Conservation (phyloP, 2,888 invertebrate species). For the Cloeon dipterum region DNA sequence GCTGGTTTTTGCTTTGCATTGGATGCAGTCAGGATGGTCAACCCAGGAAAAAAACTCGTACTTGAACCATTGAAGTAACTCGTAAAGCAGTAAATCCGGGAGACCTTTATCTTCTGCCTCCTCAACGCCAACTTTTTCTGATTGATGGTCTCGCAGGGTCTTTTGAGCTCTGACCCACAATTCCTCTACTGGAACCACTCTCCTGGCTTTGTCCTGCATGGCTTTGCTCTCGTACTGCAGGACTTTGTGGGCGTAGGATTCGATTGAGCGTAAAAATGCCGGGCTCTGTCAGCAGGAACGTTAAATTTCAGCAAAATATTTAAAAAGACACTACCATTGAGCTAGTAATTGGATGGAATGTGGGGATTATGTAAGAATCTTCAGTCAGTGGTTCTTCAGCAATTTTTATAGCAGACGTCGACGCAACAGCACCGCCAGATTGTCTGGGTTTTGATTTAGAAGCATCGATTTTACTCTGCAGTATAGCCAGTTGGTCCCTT, state of each 20-base stretch:
- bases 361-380: too few species aligned
- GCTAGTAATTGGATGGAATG: too few species aligned
- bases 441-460: neutral
- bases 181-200: constrained; percentile 38
- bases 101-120: constrained; percentile 26
- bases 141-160: constrained; percentile 32
- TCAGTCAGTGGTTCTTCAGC: too few species aligned
- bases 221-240: constrained; percentile 42
- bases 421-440: too few species aligned
- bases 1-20: constrained; percentile 33
- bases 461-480: neutral
- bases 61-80: constrained; percentile 82
- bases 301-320: constrained; percentile 18
- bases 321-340: neutral
- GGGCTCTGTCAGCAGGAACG: neutral
- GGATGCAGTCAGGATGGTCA: constrained; percentile 46
- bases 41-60: constrained; percentile 82
- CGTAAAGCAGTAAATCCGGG: constrained; percentile 51
- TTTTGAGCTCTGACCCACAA: constrained; percentile 39
- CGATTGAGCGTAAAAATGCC: neutral
- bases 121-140: constrained; percentile 6
- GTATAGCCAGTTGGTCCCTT: constrained; percentile 1
- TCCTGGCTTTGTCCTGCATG: constrained; percentile 36
- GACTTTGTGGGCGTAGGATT: constrained; percentile 27
- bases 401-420: too few species aligned